A percentile compares a stretch with the other conserved stretches of the same genome.
Evolutionary conservation across 2,113 vertebrate genomes (phyloP).

Genomic region (Anguilla rostrata): DNA sequence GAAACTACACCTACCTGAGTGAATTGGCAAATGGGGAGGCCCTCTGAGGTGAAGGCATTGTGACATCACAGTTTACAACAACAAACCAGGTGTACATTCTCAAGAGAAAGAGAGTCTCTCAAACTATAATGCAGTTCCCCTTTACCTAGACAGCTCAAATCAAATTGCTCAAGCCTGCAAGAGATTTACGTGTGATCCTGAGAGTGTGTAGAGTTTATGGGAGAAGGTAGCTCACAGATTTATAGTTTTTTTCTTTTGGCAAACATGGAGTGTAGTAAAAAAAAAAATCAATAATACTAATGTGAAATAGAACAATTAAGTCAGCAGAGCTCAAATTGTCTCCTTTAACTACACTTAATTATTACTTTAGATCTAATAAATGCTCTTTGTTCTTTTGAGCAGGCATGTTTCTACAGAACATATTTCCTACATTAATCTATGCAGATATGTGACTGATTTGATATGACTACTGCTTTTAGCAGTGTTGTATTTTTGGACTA

Average conservation of each 20-base stretch:
- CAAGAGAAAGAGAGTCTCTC: background rate
- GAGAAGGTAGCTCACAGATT: background rate
- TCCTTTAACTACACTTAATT: background rate
- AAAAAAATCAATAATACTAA: background rate
- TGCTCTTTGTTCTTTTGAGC: background rate
- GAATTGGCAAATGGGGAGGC: background rate
- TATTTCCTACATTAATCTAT: background rate
- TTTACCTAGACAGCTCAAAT: background rate
- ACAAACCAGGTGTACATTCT: background rate
- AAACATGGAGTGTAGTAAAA: background rate
- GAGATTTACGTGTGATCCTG: background rate
- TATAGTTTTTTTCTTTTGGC: background rate
- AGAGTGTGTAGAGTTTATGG: background rate
- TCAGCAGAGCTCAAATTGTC: background rate
- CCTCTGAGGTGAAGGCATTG: background rate
- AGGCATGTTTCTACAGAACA: background rate
- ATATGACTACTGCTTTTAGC: background rate
- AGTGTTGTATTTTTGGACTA: background rate
- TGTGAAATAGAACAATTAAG: background rate
- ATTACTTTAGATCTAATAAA: background rate
- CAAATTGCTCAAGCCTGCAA: background rate
- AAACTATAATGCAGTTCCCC: background rate
- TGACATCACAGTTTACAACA: background rate
- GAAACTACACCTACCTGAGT: background rate
- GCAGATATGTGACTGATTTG: background rate